Base-by-base conservation (phyloP, 2,113 vertebrate genomes). In the Trichechus manatus region DNA sequence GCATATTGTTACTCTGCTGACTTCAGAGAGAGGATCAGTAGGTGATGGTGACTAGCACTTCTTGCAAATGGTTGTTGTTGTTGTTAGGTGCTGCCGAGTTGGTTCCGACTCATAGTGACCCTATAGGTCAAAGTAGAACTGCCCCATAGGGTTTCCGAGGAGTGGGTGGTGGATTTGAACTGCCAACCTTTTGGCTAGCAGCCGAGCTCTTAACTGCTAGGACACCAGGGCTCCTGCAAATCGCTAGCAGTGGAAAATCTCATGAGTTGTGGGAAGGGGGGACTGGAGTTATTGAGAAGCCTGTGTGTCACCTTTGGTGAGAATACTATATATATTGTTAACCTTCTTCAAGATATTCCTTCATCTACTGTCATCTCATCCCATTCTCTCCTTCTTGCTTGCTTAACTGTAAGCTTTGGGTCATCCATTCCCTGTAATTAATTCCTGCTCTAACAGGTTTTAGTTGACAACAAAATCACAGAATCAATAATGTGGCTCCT, bases 391-490 rank as follows among this genome's bases (percentile, higher is more conserved):
- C 89, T 74, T 42, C 84, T 66, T 78, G 42, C 31, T 70, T 94
- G 27, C 9, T 74, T 80, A 78, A 68, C 14, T 78, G 33, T 50
- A 36, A 92, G 7, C 7, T 87, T 23, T n/a, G 39, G 8, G 6
- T 82, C 44, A 95, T 39, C 3, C 17, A 84, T 87, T 96, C 74
- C 17, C 2, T 59, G 7, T 80, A 70, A 91, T 64, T 87, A 25
- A 87, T 89, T 80, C 56, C n/a, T 83, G 9, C 10, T n/a, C 53
- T 96, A 87, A 72, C 11, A 74, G 3, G 22, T 80, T 95, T 95
- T 83, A 82, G 6, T 82, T 95, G 94, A 96, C 61, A 81, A 82
- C 22, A 94, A 36, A 91, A 64, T 75, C 25, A 95, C 50, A 93
- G 72, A 63, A 9, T 74, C 29, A 83, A 79, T 93, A 93, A 95